Conservation (phyloP, 2,113 vertebrate species). For the Mesitornis unicolor region DNA sequence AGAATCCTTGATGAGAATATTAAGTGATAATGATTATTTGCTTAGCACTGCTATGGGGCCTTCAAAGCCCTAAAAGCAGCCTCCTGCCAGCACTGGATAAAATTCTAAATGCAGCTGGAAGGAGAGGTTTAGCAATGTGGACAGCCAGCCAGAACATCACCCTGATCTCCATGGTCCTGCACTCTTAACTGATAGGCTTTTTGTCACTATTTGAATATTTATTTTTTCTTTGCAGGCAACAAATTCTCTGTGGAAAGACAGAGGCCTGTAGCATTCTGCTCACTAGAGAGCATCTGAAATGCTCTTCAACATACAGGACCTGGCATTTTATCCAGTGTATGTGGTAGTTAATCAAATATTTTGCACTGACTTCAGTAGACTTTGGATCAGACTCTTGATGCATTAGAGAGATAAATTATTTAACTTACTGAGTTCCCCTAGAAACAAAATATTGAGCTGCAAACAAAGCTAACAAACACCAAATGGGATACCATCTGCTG, state of each 20-base stretch:
- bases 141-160: slow-evolving; percentile 10
- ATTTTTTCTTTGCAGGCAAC: neutral
- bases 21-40: slow-evolving; percentile 40
- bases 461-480: slow-evolving; percentile 67
- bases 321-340: slow-evolving; percentile 35
- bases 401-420: slow-evolving; percentile 60
- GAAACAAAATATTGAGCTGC: slow-evolving; percentile 65
- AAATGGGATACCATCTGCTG: slow-evolving; percentile 69
- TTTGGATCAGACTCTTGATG: slow-evolving; percentile 54
- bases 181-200: neutral
- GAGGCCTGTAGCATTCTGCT: neutral
- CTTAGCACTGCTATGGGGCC: neutral
- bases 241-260: neutral
- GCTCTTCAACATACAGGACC: neutral
- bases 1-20: slow-evolving; percentile 20
- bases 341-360: slow-evolving; percentile 46
- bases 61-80: neutral
- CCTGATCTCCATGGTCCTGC: neutral
- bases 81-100: neutral
- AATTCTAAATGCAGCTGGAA: slow-evolving; percentile 25
- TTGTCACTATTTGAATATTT: neutral
- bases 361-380: slow-evolving; percentile 43
- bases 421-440: slow-evolving; percentile 52
- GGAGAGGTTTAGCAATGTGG: neutral
- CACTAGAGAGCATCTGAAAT: slow-evolving; percentile 16